Conservation (phyloP, 2,797 vertebrate species). For the Sciurus vulgaris region DNA sequence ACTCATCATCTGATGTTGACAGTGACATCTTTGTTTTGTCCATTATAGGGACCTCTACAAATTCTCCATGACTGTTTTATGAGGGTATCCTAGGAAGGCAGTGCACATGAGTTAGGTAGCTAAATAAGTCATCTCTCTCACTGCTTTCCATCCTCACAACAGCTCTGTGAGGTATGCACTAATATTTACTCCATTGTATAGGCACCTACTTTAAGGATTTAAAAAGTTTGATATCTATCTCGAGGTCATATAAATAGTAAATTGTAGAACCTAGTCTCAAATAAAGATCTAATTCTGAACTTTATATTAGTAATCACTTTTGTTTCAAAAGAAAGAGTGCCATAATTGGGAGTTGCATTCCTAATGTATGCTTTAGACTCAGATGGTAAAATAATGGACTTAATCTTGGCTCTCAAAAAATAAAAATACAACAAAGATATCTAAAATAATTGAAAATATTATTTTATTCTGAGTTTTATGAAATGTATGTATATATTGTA, state of each 20-base stretch:
- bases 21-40: neutral
- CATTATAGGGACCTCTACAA: neutral
- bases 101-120: neutral
- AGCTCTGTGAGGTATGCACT: neutral
- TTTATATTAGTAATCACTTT: conserved; percentile 2
- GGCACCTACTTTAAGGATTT: neutral
- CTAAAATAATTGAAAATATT: conserved; percentile 24
- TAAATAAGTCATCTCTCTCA: neutral
- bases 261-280: neutral
- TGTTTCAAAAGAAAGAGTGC: neutral
- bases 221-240: neutral
- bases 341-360: neutral
- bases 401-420: neutral
- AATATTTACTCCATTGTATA: neutral
- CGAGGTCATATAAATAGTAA: neutral
- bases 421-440: neutral
- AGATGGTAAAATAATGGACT: neutral
- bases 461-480: neutral
- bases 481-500: neutral
- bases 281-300: conserved; percentile 38
- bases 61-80: neutral
- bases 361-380: conserved; percentile 9
- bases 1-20: neutral
- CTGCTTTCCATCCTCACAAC: neutral
- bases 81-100: neutral